Evolutionary conservation across 2,797 vertebrate species (phyloP).

Genomic region (Eidolon dupreanum): DNA sequence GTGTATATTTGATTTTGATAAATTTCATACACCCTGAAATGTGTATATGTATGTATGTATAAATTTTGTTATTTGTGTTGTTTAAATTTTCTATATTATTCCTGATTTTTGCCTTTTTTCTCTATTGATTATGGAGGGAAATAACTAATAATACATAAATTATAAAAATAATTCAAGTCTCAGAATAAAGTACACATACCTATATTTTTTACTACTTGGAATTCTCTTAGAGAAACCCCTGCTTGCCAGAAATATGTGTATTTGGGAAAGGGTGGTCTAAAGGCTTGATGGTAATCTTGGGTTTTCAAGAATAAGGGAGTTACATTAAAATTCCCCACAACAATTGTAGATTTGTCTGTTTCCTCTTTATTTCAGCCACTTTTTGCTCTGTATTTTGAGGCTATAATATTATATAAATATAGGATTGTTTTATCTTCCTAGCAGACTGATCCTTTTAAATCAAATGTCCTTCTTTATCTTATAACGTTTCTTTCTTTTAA

Average conservation of each 20-base stretch:
- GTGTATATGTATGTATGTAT: not conserved
- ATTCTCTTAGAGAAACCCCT: not conserved
- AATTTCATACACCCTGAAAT: conserved; percentile 5
- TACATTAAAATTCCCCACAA: not conserved
- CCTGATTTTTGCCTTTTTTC: not conserved
- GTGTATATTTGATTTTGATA: conserved; percentile 24
- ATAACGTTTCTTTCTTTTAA: not conserved
- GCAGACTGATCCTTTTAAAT: not conserved
- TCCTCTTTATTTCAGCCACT: conserved; percentile 21
- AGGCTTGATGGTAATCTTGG: not conserved
- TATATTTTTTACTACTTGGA: conserved; percentile 20
- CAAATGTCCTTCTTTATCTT: not conserved
- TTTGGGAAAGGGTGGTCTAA: not conserved
- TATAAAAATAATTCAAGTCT: not conserved
- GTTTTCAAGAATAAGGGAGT: not conserved
- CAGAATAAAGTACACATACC: not conserved
- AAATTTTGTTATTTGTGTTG: not conserved
- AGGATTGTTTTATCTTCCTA: not conserved
- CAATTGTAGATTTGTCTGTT: conserved; percentile 10
- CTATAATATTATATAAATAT: not conserved
- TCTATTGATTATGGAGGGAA: not conserved
- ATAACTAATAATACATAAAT: conserved; percentile 19
- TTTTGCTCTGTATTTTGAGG: conserved; percentile 40
- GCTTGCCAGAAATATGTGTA: not conserved
- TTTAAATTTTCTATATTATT: not conserved